Base-by-base conservation (phyloP, 2,113 vertebrate species). In the Corydoras sp. region DNA sequence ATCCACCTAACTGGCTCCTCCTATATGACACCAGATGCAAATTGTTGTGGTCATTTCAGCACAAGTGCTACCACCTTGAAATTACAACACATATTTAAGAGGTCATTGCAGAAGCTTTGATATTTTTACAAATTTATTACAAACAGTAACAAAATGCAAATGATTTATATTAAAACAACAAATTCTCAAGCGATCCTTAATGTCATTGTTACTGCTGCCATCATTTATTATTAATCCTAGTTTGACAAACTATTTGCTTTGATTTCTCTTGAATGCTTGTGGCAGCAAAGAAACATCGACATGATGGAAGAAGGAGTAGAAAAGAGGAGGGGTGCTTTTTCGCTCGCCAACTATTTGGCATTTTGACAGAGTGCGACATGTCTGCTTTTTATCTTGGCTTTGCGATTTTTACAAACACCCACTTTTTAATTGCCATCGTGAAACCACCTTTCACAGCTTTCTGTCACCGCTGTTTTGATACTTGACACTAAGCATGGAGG, bases 401-500 rank as follows among this genome's bases (percentile, higher is more conserved):
- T 75, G 66, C 62, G 24, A 76, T 79, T 63, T 50, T 62, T 56
- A 62, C 51, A 79, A 79, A 76, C 77, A 73, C 72, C 72, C 75
- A 72, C 74, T 62, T 76, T 73, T 69, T 72, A 68, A 73, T 66
- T 18, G 35, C 62, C 60, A 73, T n/a, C 59, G 62, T 61, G 60
- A 76, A 79, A 73, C 10, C 70, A 72, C 66, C 68, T 70, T 79
- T 73, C 74, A 73, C 69, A 58, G 50, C 58, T 62, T 62, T 73
- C 64, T 56, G 49, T 72, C 65, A 11, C 50, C 24, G 51, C 70
- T 69, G 62, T 62, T 70, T 60, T 62, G 69, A 65, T 75, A 65
- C 64, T 76, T 76, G 73, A 76, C 77, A 73, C 72, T 62, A 53
- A 61, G 35, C 68, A 65, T 55, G 64, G 77, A 79, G 51, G 70